Evolutionary conservation across 2,888 invertebrate species (phyloP).

Genomic region (Rhabditoides inermis): DNA sequence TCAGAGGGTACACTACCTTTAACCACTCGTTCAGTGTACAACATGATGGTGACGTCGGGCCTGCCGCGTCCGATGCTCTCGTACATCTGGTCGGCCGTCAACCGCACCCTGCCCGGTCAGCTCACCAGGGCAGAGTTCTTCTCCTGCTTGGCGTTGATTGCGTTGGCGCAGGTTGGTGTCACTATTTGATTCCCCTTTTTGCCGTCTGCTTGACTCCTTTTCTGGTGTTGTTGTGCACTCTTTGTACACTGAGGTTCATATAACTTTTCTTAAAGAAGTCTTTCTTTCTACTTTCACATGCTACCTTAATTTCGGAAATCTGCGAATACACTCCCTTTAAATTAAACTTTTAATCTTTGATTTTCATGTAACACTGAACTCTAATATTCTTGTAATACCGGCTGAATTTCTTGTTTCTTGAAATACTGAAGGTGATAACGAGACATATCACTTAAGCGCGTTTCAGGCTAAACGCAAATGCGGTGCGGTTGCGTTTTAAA

Average conservation of each 20-base stretch:
- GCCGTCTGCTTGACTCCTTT: background rate
- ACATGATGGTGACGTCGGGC: conserved; percentile 55
- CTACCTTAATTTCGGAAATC: background rate
- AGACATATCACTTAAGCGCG: no score
- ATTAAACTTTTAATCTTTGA: background rate
- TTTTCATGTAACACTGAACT: background rate
- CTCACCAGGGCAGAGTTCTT: conserved; percentile 55
- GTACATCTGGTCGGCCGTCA: conserved; percentile 56
- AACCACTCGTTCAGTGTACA: conserved; percentile 56
- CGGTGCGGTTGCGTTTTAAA: no score
- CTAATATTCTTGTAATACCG: background rate
- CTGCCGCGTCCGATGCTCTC: conserved; percentile 55
- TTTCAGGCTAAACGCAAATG: no score
- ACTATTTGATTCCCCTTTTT: background rate
- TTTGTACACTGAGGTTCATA: background rate
- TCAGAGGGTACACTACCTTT: no score
- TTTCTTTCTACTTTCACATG: no score
- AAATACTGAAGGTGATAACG: no score
- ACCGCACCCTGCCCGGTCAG: conserved; percentile 55
- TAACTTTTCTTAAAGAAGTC: no score
- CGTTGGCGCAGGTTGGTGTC: conserved; percentile 55
- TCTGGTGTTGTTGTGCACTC: background rate
- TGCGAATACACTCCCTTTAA: background rate
- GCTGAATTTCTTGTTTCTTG: no score
- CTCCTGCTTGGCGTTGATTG: conserved; percentile 56